Evolutionary conservation across 2,113 vertebrate species (phyloP).

Genomic region (Odontophorus gujanensis): DNA sequence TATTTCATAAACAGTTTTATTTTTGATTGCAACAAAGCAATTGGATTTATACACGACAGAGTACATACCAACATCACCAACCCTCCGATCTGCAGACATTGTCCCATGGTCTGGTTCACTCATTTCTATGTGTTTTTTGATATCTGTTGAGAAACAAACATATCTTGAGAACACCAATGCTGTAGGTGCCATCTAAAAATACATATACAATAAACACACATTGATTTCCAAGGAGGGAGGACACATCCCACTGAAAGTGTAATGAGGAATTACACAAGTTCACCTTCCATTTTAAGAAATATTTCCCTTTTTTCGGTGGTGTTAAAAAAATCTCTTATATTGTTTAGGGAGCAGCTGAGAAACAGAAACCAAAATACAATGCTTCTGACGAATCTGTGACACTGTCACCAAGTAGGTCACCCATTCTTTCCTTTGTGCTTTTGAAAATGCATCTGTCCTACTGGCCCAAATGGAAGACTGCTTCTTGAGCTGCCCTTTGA

Average conservation of each 20-base stretch:
- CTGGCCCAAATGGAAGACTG: not conserved
- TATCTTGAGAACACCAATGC: not conserved
- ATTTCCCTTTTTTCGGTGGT: not conserved
- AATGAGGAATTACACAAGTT: not conserved
- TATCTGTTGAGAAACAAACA: constrained; percentile 59
- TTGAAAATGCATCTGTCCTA: not conserved
- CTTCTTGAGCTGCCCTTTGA: not conserved
- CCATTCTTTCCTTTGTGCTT: not conserved
- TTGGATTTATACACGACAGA: not conserved
- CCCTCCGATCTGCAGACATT: constrained; percentile 63
- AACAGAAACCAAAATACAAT: not conserved
- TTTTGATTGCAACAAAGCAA: not conserved
- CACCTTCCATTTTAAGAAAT: not conserved
- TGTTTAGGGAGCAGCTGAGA: not conserved
- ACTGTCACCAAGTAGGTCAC: not conserved
- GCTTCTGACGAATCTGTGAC: not conserved
- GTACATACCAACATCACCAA: constrained; percentile 76
- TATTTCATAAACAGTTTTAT: not conserved
- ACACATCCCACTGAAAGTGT: not conserved
- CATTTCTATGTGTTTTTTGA: constrained; percentile 56
- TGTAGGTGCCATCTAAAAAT: not conserved
- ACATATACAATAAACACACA: not conserved
- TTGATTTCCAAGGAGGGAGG: not conserved
- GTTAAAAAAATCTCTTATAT: not conserved
- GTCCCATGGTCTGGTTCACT: constrained; percentile 61